Evolutionary conservation across 1,140 invertebrate species (phyloP).

Genomic region (Drosophila subobscura): DNA sequence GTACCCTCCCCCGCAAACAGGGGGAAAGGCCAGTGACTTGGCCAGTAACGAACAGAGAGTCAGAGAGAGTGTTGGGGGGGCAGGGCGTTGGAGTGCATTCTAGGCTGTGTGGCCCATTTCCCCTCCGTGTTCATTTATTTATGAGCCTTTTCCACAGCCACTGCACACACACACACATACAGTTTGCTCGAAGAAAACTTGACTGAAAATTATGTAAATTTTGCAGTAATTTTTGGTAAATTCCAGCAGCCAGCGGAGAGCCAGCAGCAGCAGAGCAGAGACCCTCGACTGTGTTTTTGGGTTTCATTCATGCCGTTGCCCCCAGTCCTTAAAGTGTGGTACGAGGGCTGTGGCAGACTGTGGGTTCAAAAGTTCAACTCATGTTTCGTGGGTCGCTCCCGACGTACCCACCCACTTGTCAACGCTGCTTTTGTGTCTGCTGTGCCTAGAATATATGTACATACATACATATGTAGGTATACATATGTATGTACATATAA

Average conservation of each 20-base stretch:
- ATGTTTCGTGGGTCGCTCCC: constrained; percentile 55
- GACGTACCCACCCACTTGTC: constrained; percentile 50
- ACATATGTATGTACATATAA: constrained; percentile 33
- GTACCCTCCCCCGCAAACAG: constrained; percentile 20
- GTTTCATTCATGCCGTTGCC: constrained; percentile 67
- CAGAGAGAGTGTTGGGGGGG: not conserved
- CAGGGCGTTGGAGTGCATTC: constrained; percentile 33
- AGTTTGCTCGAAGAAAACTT: constrained; percentile 45
- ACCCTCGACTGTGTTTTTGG: constrained; percentile 21
- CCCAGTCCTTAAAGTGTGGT: not conserved
- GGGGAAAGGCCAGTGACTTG: constrained; percentile 51
- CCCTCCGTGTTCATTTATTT: constrained; percentile 74
- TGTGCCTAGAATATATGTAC: constrained; percentile 63
- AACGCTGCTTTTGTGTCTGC: constrained; percentile 77
- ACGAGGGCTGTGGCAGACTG: constrained; percentile 21
- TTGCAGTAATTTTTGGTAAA: constrained; percentile 53
- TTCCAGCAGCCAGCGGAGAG: constrained; percentile 26
- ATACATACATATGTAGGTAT: too few species aligned
- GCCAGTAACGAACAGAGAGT: constrained; percentile 12
- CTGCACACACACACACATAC: constrained; percentile 44
- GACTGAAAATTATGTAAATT: constrained; percentile 78
- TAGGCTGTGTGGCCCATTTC: constrained; percentile 59
- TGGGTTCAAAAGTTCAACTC: constrained; percentile 66
- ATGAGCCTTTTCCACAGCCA: constrained; percentile 78
- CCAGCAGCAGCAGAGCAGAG: not conserved